These are phyloP conservation scores for Hemicentrotus pulcherrimus DNA, from an alignment of 35 echinoderm and acorn worm species.

Conservation along the genomic window DNA sequence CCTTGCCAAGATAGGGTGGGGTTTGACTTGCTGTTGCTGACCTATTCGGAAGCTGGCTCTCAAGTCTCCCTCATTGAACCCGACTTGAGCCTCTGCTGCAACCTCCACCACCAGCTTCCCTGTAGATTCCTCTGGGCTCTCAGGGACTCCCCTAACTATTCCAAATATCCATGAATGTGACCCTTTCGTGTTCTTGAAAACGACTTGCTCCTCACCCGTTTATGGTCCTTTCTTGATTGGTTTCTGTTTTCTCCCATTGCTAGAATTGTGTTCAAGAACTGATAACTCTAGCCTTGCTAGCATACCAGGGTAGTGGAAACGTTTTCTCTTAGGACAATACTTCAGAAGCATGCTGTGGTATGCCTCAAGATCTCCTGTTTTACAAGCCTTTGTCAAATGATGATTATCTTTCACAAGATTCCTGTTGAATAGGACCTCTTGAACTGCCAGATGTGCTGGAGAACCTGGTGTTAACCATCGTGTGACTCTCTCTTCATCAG, in stretches of 20 bases:
- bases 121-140: too few relatives aligned
- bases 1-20: too few relatives aligned
- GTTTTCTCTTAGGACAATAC: slow-evolving; percentile 42
- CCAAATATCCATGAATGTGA: too few relatives aligned
- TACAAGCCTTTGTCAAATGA: slow-evolving; percentile 41
- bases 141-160: too few relatives aligned
- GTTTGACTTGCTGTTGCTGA: too few relatives aligned
- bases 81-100: too few relatives aligned
- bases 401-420: background rate
- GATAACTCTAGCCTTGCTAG: slow-evolving; percentile 41
- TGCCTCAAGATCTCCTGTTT: slow-evolving; percentile 53
- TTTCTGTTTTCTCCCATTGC: background rate
- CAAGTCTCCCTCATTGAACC: too few relatives aligned
- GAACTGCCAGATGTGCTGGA: slow-evolving; percentile 5
- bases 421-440: background rate
- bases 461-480: slow-evolving; percentile 33
- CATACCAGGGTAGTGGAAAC: slow-evolving; percentile 50
- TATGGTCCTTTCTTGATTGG: too few relatives aligned
- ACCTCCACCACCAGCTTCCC: too few relatives aligned
- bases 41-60: too few relatives aligned
- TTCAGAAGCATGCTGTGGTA: slow-evolving; percentile 59
- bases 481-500: background rate
- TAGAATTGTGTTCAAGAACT: slow-evolving; percentile 56
- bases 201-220: too few relatives aligned
- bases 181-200: too few relatives aligned